phyloP scores from a whole-genome alignment of 2,797 vertebrate genomes.

The Meriones psammophilus region DNA sequence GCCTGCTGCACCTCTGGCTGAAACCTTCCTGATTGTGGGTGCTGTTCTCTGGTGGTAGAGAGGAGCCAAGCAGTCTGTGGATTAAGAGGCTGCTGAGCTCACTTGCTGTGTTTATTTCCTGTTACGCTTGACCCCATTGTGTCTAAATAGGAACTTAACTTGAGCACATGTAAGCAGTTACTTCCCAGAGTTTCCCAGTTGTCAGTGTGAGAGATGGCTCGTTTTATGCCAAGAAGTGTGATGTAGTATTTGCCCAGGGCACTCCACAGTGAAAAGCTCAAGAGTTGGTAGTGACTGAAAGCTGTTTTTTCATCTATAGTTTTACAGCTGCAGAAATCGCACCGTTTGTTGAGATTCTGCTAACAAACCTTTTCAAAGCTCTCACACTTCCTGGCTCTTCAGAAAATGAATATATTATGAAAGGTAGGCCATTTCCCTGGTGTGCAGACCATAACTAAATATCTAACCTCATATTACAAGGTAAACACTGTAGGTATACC shows the following conservation, averaged over 20 bases:
- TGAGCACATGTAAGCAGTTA: background rate
- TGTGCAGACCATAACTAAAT: constrained; percentile 57
- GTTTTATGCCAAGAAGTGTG: constrained; percentile 45
- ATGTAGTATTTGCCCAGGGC: constrained; percentile 37
- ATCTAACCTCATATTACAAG: constrained; percentile 17
- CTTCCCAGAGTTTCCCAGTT: background rate
- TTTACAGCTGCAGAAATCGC: constrained; percentile 95
- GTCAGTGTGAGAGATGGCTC: constrained; percentile 42
- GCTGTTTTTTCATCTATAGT: constrained; percentile 89
- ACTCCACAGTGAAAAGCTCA: constrained; percentile 49
- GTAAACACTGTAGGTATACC: constrained; percentile 13
- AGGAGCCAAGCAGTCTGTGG: background rate
- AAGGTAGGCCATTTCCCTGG: constrained; percentile 90
- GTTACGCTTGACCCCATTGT: constrained; percentile 13
- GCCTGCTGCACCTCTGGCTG: background rate
- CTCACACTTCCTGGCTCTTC: constrained; percentile 96
- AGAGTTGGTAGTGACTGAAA: constrained; percentile 80
- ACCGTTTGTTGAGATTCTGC: constrained; percentile 95
- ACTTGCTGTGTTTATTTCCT: constrained; percentile 7
- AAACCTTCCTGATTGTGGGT: background rate
- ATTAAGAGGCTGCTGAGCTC: background rate
- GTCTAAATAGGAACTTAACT: background rate
- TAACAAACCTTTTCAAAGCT: constrained; percentile 97
- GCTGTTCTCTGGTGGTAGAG: background rate
- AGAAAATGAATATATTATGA: constrained; percentile 99